A percentile compares a stretch with the other conserved stretches of the same genome.
Conservation (phyloP, 2,888 invertebrate species). For the Agrochola lota region DNA sequence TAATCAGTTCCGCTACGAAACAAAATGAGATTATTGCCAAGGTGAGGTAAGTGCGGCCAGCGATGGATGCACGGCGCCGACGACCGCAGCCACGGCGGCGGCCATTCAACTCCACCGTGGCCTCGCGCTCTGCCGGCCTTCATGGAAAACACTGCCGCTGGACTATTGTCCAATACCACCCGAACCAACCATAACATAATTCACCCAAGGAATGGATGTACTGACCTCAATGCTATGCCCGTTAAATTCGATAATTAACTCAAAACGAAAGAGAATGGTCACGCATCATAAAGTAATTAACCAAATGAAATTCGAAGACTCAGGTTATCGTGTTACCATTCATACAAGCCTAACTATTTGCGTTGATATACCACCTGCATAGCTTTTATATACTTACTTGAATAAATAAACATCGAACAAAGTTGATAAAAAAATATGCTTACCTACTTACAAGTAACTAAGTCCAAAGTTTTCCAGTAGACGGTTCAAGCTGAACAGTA, state of each 20-base stretch:
- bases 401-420: conserved; percentile 42
- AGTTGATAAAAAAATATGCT: conserved; percentile 38
- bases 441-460: conserved; percentile 72
- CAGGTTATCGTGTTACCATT: conserved; percentile 27
- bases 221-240: conserved; percentile 24
- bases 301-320: conserved; percentile 21
- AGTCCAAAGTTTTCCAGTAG: conserved; percentile 65
- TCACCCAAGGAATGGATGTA: conserved; percentile 2
- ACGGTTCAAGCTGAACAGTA: conserved; percentile 75
- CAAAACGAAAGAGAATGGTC: conserved; percentile 48
- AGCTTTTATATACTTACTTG: conserved; percentile 14
- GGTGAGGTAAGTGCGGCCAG: conserved; percentile 83
- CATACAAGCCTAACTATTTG: conserved; percentile 21
- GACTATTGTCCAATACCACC: conserved; percentile 48
- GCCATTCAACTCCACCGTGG: conserved; percentile 87
- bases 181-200: conserved; percentile 32
- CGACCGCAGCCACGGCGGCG: conserved; percentile 77
- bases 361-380: conserved; percentile 32
- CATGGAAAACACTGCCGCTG: conserved; percentile 61
- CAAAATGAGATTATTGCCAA: conserved; percentile 86
- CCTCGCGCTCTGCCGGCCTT: conserved; percentile 74
- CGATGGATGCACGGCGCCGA: conserved; percentile 82
- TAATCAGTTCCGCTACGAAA: conserved; percentile 82
- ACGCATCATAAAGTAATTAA: conserved; percentile 58
- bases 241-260: conserved; percentile 49